phyloP scores from a whole-genome alignment of 2,797 vertebrate genomes.

The Pterois miles region DNA sequence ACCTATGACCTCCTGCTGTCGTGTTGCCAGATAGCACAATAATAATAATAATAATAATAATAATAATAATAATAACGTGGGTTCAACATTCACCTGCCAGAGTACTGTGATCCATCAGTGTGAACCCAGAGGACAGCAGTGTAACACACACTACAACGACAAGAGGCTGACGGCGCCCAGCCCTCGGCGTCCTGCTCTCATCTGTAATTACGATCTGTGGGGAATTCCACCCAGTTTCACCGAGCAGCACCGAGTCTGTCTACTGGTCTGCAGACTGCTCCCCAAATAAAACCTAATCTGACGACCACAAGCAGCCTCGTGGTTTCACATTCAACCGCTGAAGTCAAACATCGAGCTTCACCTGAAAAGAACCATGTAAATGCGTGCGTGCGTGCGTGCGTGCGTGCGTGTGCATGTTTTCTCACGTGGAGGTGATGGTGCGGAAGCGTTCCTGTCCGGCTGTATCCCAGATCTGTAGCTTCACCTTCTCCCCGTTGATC shows the following conservation, averaged over 20 bases:
- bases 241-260: constrained; percentile 30
- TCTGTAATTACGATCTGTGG: constrained; percentile 60
- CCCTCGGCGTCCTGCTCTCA: background rate
- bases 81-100: background rate
- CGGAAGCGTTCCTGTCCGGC: constrained; percentile 98
- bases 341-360: constrained; percentile 2
- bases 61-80: background rate
- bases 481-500: constrained; percentile 99
- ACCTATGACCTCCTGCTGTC: background rate
- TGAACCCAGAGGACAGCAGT: background rate
- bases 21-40: background rate
- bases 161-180: background rate
- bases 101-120: background rate
- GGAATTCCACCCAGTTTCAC: constrained; percentile 65
- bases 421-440: constrained; percentile 99
- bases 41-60: background rate
- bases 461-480: constrained; percentile 99
- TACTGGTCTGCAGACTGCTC: constrained; percentile 33
- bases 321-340: constrained; percentile 28
- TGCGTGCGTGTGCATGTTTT: constrained; percentile 17
- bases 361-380: background rate
- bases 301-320: constrained; percentile 24
- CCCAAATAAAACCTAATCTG: constrained; percentile 35
- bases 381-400: background rate
- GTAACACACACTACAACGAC: background rate